phyloP scores from a whole-genome alignment of 2,888 invertebrate species.

The Spisula solida region DNA sequence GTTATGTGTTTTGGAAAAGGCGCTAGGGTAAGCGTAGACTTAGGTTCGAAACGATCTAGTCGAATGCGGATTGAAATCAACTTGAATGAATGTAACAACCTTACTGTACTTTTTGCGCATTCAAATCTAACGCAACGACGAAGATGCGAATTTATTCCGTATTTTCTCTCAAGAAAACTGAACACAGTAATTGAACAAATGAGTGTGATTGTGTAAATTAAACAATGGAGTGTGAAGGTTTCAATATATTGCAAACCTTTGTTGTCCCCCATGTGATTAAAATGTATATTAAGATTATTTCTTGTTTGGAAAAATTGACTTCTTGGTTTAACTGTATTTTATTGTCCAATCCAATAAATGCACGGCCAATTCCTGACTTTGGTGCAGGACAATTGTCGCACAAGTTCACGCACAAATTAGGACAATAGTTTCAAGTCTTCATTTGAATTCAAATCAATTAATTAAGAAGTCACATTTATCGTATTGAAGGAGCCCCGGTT shows the following conservation, averaged over 20 bases:
- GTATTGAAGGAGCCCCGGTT: background rate
- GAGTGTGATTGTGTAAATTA: too few species aligned
- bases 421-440: background rate
- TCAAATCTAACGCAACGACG: background rate
- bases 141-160: background rate
- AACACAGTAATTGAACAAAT: background rate
- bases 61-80: background rate
- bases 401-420: background rate
- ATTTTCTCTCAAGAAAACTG: background rate
- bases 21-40: background rate
- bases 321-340: background rate
- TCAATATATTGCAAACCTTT: background rate
- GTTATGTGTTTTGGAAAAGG: background rate
- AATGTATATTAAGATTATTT: background rate
- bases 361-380: background rate
- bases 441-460: conserved; percentile 18
- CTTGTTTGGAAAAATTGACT: background rate
- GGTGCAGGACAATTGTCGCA: background rate
- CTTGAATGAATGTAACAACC: too few species aligned
- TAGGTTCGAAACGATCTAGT: background rate
- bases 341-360: background rate
- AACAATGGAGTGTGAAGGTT: background rate
- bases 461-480: background rate
- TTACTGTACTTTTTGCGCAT: too few species aligned
- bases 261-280: background rate